Conservation (phyloP, 2,888 invertebrate genomes). For the Limnephilus lunatus region DNA sequence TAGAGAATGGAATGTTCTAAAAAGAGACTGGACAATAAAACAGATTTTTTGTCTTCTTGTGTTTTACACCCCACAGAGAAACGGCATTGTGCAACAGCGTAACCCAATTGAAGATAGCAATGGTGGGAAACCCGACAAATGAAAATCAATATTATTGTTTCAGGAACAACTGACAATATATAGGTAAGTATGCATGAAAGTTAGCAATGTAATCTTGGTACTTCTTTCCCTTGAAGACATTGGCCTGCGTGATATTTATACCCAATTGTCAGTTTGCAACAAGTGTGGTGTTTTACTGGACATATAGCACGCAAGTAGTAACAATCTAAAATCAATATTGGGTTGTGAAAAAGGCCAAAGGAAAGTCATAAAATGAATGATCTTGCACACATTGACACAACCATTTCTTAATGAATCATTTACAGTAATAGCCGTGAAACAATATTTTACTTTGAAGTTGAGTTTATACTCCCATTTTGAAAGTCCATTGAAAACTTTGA, state of each 20-base stretch:
- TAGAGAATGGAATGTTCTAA: neutral
- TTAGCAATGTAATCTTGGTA: neutral
- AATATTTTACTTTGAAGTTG: constrained; percentile 48
- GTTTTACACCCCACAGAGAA: no score
- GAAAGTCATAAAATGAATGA: constrained; percentile 2
- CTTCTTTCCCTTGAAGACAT: no score
- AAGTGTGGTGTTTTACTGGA: neutral
- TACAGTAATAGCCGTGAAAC: constrained; percentile 51
- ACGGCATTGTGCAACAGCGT: no score
- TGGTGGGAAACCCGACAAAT: neutral
- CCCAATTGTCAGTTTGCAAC: no score
- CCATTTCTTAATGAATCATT: constrained; percentile 48
- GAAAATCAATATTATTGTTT: no score
- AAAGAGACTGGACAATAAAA: neutral
- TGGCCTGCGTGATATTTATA: no score
- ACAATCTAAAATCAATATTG: neutral
- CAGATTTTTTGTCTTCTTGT: no score
- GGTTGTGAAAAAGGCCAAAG: neutral
- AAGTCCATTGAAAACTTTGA: constrained; percentile 35
- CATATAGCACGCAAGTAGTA: neutral
- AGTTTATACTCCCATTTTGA: constrained; percentile 51
- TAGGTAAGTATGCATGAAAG: neutral
- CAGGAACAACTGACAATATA: neutral
- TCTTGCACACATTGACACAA: constrained; percentile 41
- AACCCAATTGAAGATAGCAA: neutral